phyloP scores from a whole-genome alignment of 2,888 invertebrate genomes.

The Aleiodes alternator region DNA sequence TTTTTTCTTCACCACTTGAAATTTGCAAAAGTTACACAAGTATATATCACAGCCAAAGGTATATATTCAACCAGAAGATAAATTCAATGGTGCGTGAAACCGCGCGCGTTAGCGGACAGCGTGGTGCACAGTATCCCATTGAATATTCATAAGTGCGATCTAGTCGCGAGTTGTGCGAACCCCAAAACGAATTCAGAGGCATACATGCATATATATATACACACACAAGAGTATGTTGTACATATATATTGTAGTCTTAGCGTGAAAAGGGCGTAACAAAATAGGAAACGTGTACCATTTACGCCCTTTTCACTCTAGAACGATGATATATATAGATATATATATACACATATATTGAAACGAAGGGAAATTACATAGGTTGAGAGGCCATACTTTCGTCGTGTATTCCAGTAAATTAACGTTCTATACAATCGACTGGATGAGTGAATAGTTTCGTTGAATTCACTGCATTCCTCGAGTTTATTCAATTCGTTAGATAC shows the following conservation, averaged over 20 bases:
- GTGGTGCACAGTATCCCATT: conserved; percentile 40
- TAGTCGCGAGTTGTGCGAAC: conserved; percentile 1
- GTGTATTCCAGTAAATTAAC: conserved; percentile 16
- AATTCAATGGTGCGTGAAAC: conserved; percentile 57
- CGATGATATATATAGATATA: conserved; percentile 10
- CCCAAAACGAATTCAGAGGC: conserved; percentile 14
- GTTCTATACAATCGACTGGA: conserved; percentile 2
- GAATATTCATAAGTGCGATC: conserved; percentile 48
- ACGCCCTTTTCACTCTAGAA: too few relatives aligned
- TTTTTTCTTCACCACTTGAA: not conserved
- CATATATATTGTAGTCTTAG: too few relatives aligned
- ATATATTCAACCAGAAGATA: conserved; percentile 48
- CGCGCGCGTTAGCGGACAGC: conserved; percentile 46
- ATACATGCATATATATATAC: not conserved
- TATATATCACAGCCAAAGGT: not conserved
- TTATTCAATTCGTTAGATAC: not conserved
- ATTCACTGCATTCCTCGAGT: not conserved
- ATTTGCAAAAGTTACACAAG: too few relatives aligned
- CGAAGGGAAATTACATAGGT: conserved; percentile 17
- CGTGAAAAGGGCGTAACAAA: too few relatives aligned
- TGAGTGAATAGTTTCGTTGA: not conserved
- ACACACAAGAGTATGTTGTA: conserved; percentile 2
- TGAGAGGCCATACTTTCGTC: not conserved
- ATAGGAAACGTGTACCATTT: too few relatives aligned
- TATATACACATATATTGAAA: conserved; percentile 7